Evolutionary conservation across 2,888 invertebrate species (phyloP), one percentile per base, ranked within the genome.

Genomic region (Athalia circularis): DNA sequence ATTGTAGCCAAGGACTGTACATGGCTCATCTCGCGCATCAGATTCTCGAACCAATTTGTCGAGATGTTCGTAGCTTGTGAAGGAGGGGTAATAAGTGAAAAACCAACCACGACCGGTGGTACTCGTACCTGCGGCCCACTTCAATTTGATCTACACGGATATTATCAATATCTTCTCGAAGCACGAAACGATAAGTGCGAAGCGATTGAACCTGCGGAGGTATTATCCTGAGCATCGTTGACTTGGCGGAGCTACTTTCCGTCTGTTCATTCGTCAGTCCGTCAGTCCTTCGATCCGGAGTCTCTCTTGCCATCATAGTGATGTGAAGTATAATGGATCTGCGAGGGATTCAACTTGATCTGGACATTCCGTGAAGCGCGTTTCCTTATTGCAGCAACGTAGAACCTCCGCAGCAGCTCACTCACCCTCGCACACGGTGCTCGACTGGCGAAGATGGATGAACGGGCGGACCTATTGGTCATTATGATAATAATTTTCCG

Each of bases 401-500:
- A 54, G 54, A n/a, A 54, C 11, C 54, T 54, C 7, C n/a, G 54
- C 68, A 68, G 54, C 29, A 29, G 50, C 45, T 8, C 7, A 29
- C 54, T 54, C n/a, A 54, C 50, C 52, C 29, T 84, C 81, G 82
- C 80, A 76, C 77, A 50, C 65, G 67, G 52, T 9, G 52, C 65
- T 6, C 65, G 78, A 54, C 52, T 54, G 45, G 77, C 62, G 78
- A 79, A 77, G 81, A 68, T 78, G 82, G 80, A 83, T 83, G 82
- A 80, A 68, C 78, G 81, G 80, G 83, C 81, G 82, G 81, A 85
- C 83, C 83, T 82, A 80, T 84, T 83, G 83, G 83, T 87, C 87
- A 87, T 87, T 87, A 86, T 86, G 84, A 87, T 87, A 86, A 87
- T 88, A 85, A 87, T 87, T 87, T 87, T 87, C 86, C 85, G 86